phyloP scores from a whole-genome alignment of 1,140 invertebrate genomes.

The Drosophila leontia region DNA sequence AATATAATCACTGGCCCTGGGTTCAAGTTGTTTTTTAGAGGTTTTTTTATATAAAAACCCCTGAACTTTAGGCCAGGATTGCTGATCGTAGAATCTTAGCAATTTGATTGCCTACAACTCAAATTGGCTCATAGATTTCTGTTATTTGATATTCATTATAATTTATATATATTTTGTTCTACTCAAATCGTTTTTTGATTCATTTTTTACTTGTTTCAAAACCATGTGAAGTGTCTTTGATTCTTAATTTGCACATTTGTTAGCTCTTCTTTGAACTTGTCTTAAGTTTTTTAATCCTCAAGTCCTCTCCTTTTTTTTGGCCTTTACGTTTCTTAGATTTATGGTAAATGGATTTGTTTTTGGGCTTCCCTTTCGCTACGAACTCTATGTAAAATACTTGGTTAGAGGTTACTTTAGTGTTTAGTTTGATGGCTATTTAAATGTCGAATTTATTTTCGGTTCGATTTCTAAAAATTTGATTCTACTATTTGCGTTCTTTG shows the following conservation, averaged over 20 bases:
- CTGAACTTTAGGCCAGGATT: constrained; percentile 4
- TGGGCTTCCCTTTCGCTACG: constrained; percentile 39
- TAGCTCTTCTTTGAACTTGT: constrained; percentile 38
- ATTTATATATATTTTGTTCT: constrained; percentile 67
- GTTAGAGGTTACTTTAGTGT: constrained; percentile 57
- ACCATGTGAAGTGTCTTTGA: constrained; percentile 73
- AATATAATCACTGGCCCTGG: constrained; percentile 62
- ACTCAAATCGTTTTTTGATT: constrained; percentile 57
- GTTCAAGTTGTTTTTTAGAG: constrained; percentile 4
- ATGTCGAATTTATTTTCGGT: constrained; percentile 45
- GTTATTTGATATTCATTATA: constrained; percentile 48
- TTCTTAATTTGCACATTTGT: constrained; percentile 76
- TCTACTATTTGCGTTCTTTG: constrained; percentile 53
- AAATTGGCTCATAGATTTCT: constrained; percentile 44
- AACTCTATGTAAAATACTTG: constrained; percentile 75
- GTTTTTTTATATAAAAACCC: constrained; percentile 16
- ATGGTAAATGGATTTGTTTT: constrained; percentile 54
- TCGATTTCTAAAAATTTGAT: constrained; percentile 54
- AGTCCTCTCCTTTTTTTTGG: constrained; percentile 47
- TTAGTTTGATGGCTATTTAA: constrained; percentile 54
- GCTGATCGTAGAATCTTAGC: constrained; percentile 36
- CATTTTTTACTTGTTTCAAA: constrained; percentile 54
- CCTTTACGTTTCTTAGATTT: constrained; percentile 63
- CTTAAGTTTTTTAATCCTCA: neutral
- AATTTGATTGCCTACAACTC: constrained; percentile 50